A percentile compares a stretch with the other conserved stretches of the same genome.
phyloP scores from a whole-genome alignment of 1,140 invertebrate genomes.

The Aphidius ervi region DNA sequence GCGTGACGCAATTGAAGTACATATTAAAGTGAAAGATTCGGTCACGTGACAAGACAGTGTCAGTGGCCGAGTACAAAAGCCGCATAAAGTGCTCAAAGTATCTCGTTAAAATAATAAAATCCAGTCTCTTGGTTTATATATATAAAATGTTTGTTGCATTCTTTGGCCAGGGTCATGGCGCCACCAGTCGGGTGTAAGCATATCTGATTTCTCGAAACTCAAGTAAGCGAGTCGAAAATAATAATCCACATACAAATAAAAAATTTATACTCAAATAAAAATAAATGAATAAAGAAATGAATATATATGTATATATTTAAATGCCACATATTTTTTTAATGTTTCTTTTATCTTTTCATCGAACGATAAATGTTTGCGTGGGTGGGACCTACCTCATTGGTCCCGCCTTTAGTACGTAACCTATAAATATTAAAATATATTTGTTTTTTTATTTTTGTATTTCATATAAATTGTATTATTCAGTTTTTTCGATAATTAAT shows the following conservation, averaged over 20 bases:
- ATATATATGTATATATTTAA: too few relatives aligned
- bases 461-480: not conserved
- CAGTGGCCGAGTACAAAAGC: slow-evolving; percentile 34
- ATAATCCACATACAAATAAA: too few relatives aligned
- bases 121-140: too few relatives aligned
- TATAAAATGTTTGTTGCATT: too few relatives aligned
- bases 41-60: slow-evolving; percentile 34
- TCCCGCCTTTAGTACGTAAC: slow-evolving; percentile 27
- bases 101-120: too few relatives aligned
- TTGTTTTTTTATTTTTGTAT: not conserved
- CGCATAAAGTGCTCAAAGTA: too few relatives aligned
- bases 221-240: too few relatives aligned
- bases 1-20: slow-evolving; percentile 16
- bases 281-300: too few relatives aligned
- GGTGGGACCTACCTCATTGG: slow-evolving; percentile 42
- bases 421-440: slow-evolving; percentile 10
- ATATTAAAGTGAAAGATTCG: slow-evolving; percentile 10
- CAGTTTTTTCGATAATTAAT: too few relatives aligned
- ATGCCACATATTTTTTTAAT: too few relatives aligned
- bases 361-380: slow-evolving; percentile 29
- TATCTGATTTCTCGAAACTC: too few relatives aligned
- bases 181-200: slow-evolving; percentile 31
- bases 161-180: slow-evolving; percentile 25
- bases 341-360: slow-evolving; percentile 29
- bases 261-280: too few relatives aligned